Percentiles rank a stretch among this genome's conserved stretches.
Conservation (phyloP, 2,113 vertebrate species). For the Monopterus albus region DNA sequence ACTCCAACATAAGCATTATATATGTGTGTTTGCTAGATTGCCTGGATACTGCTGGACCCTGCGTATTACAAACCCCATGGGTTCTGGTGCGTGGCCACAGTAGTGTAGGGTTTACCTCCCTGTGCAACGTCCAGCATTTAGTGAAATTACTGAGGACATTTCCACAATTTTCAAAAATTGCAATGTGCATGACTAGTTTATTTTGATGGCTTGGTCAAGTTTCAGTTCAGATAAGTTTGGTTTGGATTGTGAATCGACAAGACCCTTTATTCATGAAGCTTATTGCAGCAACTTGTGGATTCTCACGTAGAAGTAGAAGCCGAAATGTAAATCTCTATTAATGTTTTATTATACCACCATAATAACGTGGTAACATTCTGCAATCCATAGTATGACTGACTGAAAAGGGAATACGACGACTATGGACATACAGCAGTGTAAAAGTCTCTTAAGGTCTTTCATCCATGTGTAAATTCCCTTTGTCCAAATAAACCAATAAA, state of each 20-base stretch:
- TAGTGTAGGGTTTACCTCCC: background rate
- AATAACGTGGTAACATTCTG: slow-evolving; percentile 66
- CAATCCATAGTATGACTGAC: slow-evolving; percentile 60
- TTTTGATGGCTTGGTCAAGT: slow-evolving; percentile 21
- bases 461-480: slow-evolving; percentile 48
- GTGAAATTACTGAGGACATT: background rate
- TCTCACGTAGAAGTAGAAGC: slow-evolving; percentile 52
- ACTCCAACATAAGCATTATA: background rate
- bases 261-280: background rate
- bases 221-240: background rate
- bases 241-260: slow-evolving; percentile 10
- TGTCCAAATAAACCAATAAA: slow-evolving; percentile 69
- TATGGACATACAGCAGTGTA: slow-evolving; percentile 71
- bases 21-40: background rate
- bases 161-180: slow-evolving; percentile 7
- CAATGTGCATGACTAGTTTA: slow-evolving; percentile 13
- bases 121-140: background rate
- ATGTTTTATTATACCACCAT: slow-evolving; percentile 74
- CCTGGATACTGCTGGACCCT: background rate
- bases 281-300: slow-evolving; percentile 3
- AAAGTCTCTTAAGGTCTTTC: slow-evolving; percentile 48
- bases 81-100: background rate
- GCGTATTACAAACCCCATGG: background rate
- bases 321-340: slow-evolving; percentile 49
- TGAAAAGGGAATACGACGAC: slow-evolving; percentile 67